Base-by-base conservation (phyloP, 2,888 invertebrate genomes). In the Nycteola revayana region DNA sequence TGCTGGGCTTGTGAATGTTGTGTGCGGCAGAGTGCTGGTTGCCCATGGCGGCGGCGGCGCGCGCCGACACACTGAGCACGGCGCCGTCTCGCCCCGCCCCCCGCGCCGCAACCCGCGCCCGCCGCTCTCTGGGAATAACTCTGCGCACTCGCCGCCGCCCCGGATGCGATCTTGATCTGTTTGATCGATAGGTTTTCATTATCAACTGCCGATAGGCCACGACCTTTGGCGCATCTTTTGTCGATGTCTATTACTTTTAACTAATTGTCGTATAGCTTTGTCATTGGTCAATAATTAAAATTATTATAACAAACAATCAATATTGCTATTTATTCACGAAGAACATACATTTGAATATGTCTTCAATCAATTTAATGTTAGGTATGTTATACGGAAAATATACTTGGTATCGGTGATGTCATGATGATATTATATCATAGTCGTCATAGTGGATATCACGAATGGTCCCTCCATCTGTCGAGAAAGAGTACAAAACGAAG, bases 1-100 rank as follows among this genome's bases (percentile, higher is more conserved):
- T 93, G 85, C 92, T 92, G 71, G 91, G 92, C 78, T 91, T 88
- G 70, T 73, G 69, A 52, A 73, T 65, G 64, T 79, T 74, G 73
- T 83, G 81, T 63, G 86, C 72, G 75, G 78, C 77, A 61, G 89
- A 88, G 60, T 88, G 85, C 42, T 84, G 84, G 79, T 89, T 88
- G 81, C 89, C 89, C 88, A 88, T 89, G 79, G 78, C 85, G 86
- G 84, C 82, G 83, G 79, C 82, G 82, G 72, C 82, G 82, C 80
- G 79, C 83, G 83, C 80, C 82, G 75, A 69, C 79, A 82, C 84
- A 81, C 84, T 83, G 82, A 84, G 65, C 73, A 62, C 60, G 49
- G 56, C 52, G 51, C 57, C 54, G 70, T 62, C 71, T 64, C 65
- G 54, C 62, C 58, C 57, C 57, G 83, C 81, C 79, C 83, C 83